Evolutionary conservation across 1,140 invertebrate species (phyloP), one percentile per base, ranked within the genome.

Genomic region (Paraescarpia echinospica): DNA sequence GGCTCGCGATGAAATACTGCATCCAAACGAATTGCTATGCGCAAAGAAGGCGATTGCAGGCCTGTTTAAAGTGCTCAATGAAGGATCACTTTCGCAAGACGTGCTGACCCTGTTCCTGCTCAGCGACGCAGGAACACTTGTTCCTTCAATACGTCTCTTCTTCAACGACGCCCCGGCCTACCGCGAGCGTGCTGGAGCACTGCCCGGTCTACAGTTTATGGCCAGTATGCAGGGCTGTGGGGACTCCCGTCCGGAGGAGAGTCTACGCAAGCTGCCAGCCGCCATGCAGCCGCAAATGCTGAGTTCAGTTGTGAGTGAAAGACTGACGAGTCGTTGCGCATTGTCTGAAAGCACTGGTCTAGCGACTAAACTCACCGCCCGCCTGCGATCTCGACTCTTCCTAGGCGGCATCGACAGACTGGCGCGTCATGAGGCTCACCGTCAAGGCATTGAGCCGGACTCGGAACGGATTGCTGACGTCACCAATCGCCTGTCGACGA

Each of bases 21-120:
- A 94, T 90, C 93, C 94, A 33, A 94, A 94, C 34, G 94, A 94
- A 91, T 89, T 93, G 88, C 18, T 41, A 31, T 89, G 92, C 89
- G 94, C 93, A 5, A 89, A 92, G 59, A 94, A 93, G 89, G 94
- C 94, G 18, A 35, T 95, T 8, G 31, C 93, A 33, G 92, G 93
- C n/a, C 89, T 95, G 18, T 93, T 95, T 77, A 1, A 77, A 0
- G 59, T 5, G 12, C 2, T 77, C 22, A 12, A 77, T 0, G 59
- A 77, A 22, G 59, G 59, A 18, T 0, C 2, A 27, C 59, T 77
- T 2, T 77, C 59, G 59, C 9, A 6, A 1, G 59, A 77, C 89
- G 35, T 27, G 2, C 59, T 90, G 41, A 31, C 51, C 18, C 27
- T 93, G 89, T 51, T 18, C 41, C 6, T 34, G 31, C 35, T 92